Percentiles rank a stretch among this genome's conserved stretches.
phyloP scores from a whole-genome alignment of 2,113 vertebrate genomes.

The Sterna hirundo region DNA sequence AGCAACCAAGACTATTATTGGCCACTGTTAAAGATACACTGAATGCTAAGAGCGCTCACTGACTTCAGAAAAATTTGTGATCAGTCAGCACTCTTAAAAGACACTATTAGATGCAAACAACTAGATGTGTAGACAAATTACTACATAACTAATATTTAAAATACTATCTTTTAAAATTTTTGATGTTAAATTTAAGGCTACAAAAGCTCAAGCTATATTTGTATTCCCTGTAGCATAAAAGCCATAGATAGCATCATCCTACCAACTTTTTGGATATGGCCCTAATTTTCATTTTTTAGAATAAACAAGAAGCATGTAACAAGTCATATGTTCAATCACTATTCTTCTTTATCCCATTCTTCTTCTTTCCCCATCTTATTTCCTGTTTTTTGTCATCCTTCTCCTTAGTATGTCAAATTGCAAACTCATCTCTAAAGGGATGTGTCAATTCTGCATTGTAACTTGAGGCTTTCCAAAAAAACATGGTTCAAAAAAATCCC shows the following conservation, averaged over 20 bases:
- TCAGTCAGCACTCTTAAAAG: background rate
- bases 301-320: background rate
- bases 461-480: background rate
- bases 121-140: background rate
- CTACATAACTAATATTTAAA: background rate
- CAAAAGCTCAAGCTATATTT: background rate
- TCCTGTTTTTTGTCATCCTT: background rate
- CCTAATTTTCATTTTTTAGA: background rate
- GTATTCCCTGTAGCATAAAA: background rate
- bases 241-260: background rate
- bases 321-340: background rate
- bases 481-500: background rate
- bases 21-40: background rate
- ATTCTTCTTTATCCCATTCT: background rate
- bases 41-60: background rate
- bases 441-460: background rate
- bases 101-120: background rate
- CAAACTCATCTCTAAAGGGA: background rate
- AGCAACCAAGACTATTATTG: background rate
- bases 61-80: background rate
- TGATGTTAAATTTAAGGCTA: background rate
- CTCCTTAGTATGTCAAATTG: background rate
- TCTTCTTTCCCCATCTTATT: background rate
- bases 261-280: background rate
- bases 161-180: background rate